phyloP scores from a whole-genome alignment of 2,888 invertebrate species.

The Meta bourneti region DNA sequence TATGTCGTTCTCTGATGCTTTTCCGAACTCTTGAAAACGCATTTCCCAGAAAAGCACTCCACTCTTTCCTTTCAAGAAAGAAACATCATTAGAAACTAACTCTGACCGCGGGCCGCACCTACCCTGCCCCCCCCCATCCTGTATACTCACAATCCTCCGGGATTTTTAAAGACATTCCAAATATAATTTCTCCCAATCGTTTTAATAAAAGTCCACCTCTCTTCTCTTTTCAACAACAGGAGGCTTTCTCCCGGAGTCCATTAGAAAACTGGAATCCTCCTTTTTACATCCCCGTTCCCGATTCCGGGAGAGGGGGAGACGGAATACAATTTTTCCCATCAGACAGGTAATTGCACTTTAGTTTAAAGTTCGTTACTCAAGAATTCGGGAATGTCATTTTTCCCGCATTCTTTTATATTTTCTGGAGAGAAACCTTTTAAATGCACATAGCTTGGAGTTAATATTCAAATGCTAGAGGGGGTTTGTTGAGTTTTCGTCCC shows the following conservation, averaged over 20 bases:
- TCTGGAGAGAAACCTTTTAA: slow-evolving; percentile 60
- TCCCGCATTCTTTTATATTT: slow-evolving; percentile 57
- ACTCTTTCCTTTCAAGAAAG: slow-evolving; percentile 9
- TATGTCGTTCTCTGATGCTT: slow-evolving; percentile 43
- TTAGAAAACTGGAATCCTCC: slow-evolving; percentile 26
- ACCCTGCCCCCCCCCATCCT: not conserved
- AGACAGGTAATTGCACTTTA: slow-evolving; percentile 73
- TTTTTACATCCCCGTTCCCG: slow-evolving; percentile 41
- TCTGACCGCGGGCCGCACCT: slow-evolving; percentile 18
- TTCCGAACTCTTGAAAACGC: slow-evolving; percentile 11
- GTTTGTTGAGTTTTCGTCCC: not conserved
- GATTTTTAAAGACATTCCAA: slow-evolving; percentile 21
- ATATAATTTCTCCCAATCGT: slow-evolving; percentile 55
- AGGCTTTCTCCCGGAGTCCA: slow-evolving; percentile 34
- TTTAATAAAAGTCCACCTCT: slow-evolving; percentile 42
- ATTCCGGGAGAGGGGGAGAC: not conserved
- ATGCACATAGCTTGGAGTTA: slow-evolving; percentile 66
- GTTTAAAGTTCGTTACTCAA: slow-evolving; percentile 71
- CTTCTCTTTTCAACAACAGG: slow-evolving; percentile 39
- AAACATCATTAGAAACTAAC: slow-evolving; percentile 63
- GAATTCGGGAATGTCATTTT: slow-evolving; percentile 66
- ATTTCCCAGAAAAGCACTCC: not conserved
- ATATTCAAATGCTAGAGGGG: slow-evolving; percentile 66
- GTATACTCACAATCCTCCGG: not conserved
- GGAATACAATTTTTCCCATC: slow-evolving; percentile 61